Conservation (phyloP, 2,888 invertebrate genomes). For the Papilio demoleus region DNA sequence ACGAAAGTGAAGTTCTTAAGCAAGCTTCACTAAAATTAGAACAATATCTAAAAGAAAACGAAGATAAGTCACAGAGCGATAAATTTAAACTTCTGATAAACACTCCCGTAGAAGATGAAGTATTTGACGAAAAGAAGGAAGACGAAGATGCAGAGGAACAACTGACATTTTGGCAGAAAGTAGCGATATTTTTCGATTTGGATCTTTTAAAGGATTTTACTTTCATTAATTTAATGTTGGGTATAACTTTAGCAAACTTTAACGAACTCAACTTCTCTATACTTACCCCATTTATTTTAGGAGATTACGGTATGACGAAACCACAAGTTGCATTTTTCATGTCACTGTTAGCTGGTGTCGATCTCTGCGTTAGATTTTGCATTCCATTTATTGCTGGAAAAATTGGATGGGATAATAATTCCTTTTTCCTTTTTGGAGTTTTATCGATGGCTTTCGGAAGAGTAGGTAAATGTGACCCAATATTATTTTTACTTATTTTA, state of each 20-base stretch:
- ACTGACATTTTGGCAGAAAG: conserved; percentile 79
- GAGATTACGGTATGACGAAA: conserved; percentile 85
- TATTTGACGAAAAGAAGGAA: conserved; percentile 56
- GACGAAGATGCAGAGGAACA: conserved; percentile 58
- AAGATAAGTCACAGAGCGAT: conserved; percentile 56
- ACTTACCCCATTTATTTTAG: conserved; percentile 88
- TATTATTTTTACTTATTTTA: conserved; percentile 11
- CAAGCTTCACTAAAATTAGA: conserved; percentile 81
- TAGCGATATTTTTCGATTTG: conserved; percentile 87
- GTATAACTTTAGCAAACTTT: conserved; percentile 88
- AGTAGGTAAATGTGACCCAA: conserved; percentile 74
- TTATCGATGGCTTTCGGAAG: conserved; percentile 86
- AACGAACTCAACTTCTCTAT: conserved; percentile 89
- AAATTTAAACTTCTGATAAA: conserved; percentile 67
- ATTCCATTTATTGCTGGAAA: conserved; percentile 87
- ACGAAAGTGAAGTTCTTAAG: conserved; percentile 84
- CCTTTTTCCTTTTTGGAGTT: conserved; percentile 88
- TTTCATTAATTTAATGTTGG: conserved; percentile 88
- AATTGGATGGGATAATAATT: conserved; percentile 87
- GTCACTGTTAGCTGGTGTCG: conserved; percentile 87
- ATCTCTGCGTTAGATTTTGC: conserved; percentile 86
- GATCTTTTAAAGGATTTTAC: conserved; percentile 87
- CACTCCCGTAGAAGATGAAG: conserved; percentile 62
- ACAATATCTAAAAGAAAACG: conserved; percentile 74
- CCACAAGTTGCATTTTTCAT: conserved; percentile 86